Evolutionary conservation across 2,888 invertebrate species (phyloP), one percentile per base, ranked within the genome.

Genomic region (Xiphydria camelus): DNA sequence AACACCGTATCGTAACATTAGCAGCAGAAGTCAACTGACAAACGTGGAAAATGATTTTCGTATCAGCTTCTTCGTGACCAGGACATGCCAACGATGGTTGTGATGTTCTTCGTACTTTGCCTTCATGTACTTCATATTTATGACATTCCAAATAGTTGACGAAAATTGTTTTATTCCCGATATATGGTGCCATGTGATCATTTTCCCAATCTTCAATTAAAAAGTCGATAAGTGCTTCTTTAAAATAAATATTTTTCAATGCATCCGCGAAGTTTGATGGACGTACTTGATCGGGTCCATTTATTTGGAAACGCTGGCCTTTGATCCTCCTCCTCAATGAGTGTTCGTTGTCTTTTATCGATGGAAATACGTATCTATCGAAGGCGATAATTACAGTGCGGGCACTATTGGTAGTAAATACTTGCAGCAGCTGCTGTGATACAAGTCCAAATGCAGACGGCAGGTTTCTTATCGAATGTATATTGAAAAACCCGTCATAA

Each of bases 171-270:
- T 46, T 46, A 19, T 49, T 41, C 31, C 32, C 36, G 6, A 58
- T 48, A 41, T 43, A 49, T n/a, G 39, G 41, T 9, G 41, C 34
- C 36, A 51, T 55, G n/a, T n/a, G n/a, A n/a, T n/a, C n/a, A n/a
- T n/a, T 42, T 18, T 45, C 29, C 50, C 55, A 61, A 21, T 61
- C 14, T 4, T 55, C 29, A 23, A 37, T 40, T 41, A 49, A 41
- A 51, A 48, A 54, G 21, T 51, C 17, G n/a, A n/a, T n/a, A n/a
- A n/a, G n/a, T n/a, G n/a, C n/a, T n/a, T n/a, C n/a, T n/a, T 54
- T 56, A 32, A 59, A 61, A 19, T 55, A 21, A 9, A 20, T 33
- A 36, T 61, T 62, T 47, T 47, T 54, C 31, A 59, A 43, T 26
- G 53, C 53, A 19, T 41, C 50, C 25, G 20, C 5, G 32, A 58